Conservation (phyloP, 2,888 invertebrate genomes). For the Phalera bucephala region DNA sequence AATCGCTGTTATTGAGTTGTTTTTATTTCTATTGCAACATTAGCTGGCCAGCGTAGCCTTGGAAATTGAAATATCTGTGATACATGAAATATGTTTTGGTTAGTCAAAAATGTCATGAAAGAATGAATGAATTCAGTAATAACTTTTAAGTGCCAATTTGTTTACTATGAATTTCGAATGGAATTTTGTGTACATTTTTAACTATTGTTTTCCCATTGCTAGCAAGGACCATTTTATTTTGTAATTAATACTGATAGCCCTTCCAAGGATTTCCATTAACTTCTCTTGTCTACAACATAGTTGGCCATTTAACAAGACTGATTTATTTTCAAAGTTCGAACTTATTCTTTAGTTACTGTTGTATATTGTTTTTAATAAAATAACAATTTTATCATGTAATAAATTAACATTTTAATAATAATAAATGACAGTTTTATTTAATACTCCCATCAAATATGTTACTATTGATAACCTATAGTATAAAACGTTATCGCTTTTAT, state of each 20-base stretch:
- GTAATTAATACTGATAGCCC: constrained; percentile 46
- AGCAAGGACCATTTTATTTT: constrained; percentile 55
- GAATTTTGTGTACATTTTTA: constrained; percentile 59
- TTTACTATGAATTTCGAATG: constrained; percentile 51
- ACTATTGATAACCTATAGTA: too few species aligned
- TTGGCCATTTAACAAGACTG: constrained; percentile 84
- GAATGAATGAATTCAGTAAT: constrained; percentile 32
- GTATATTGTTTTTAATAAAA: constrained; percentile 77
- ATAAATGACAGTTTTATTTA: too few species aligned
- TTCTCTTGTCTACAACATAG: constrained; percentile 60
- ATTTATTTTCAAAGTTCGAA: constrained; percentile 77
- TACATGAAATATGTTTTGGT: constrained; percentile 45
- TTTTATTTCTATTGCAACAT: constrained; percentile 40
- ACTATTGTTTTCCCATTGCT: constrained; percentile 55
- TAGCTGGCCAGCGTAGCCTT: constrained; percentile 43
- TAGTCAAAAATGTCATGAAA: constrained; percentile 35
- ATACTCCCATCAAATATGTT: too few species aligned
- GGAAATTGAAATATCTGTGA: constrained; percentile 64
- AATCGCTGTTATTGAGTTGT: constrained; percentile 39
- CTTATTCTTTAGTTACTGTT: constrained; percentile 78
- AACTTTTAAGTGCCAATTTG: constrained; percentile 66
- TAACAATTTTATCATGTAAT: constrained; percentile 79
- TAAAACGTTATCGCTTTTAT: too few species aligned
- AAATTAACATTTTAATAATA: constrained; percentile 75
- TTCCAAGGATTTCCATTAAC: constrained; percentile 62